Conservation (phyloP, 2,797 vertebrate species). For the Rousettus madagascariensis region DNA sequence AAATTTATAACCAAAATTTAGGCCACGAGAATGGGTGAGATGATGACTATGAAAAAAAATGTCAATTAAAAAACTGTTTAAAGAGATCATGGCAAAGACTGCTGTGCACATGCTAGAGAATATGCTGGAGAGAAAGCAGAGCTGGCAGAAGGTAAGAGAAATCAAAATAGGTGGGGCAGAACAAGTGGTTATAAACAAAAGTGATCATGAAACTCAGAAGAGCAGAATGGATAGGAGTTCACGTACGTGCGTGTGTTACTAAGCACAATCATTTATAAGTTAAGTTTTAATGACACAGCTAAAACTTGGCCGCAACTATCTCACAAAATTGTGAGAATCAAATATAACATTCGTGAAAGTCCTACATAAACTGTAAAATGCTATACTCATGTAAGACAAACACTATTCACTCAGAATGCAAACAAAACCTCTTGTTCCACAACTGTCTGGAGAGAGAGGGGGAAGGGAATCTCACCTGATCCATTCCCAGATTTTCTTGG, state of each 20-base stretch:
- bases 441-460: neutral
- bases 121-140: neutral
- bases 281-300: slow-evolving; percentile 38
- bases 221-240: neutral
- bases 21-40: neutral
- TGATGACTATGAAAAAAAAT: neutral
- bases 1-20: slow-evolving; percentile 48
- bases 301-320: neutral
- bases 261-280: neutral
- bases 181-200: slow-evolving; percentile 30
- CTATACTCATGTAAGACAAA: slow-evolving; percentile 17
- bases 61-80: neutral
- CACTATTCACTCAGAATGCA: neutral
- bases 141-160: neutral
- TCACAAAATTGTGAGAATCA: slow-evolving; percentile 29
- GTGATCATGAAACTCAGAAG: slow-evolving; percentile 4
- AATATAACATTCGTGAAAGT: slow-evolving; percentile 34
- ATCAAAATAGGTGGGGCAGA: neutral
- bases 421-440: slow-evolving; percentile 19
- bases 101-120: neutral
- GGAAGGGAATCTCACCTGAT: neutral
- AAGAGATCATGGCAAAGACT: neutral
- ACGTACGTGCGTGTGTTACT: neutral
- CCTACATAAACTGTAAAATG: slow-evolving; percentile 54
- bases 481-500: slow-evolving; percentile 10